Base-by-base conservation (phyloP, 2,113 vertebrate species). In the Perca schrenkii region DNA sequence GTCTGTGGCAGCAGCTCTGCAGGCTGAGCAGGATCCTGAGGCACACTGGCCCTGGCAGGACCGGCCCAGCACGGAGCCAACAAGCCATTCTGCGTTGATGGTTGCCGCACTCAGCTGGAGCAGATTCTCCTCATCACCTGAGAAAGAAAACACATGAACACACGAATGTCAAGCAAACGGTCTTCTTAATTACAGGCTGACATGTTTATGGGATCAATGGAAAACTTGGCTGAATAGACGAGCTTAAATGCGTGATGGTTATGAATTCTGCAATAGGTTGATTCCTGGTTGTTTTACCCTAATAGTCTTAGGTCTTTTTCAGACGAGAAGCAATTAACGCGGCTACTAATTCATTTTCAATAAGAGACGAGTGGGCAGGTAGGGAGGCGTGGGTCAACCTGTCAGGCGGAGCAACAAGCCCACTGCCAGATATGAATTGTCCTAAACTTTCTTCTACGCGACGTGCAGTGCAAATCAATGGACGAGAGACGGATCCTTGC, bases 111-210 rank as follows among this genome's bases (percentile, higher is more conserved):
- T 94, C 49, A 94, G 86, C 79, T 94, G 92, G 56, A 93, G 92
- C 12, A 93, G 85, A 85, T 94, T 93, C 77, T 93, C 92, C 46
- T 91, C 93, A 34, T 94, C 94, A 61, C 92, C 95, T 95, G 79
- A 52, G 11, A 14, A 22, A 53, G 40, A 22, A 63, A 31, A 79
- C 6, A 80, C 4, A 74, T 1, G 2, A 49, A 75, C 63, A 66
- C 19, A 34, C 22, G 1, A 66, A 47, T 15, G 28, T 49, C 58
- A 56, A 17, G 2, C 25, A n/a, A 57, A 47, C 3, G 36, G 5
- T 61, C 62, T 34, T 0, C 14, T 40, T 0, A 46, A 54, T 17
- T 25, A 52, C 10, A 63, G 21, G 10, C 43, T 43, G 19, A 11
- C 8, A n/a, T 54, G 17, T 61, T 54, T 66, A 6, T 22, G 1